A percentile compares a stretch with the other conserved stretches of the same genome.
Conservation (phyloP, 2,888 invertebrate species). For the Melinaea marsaeus region DNA sequence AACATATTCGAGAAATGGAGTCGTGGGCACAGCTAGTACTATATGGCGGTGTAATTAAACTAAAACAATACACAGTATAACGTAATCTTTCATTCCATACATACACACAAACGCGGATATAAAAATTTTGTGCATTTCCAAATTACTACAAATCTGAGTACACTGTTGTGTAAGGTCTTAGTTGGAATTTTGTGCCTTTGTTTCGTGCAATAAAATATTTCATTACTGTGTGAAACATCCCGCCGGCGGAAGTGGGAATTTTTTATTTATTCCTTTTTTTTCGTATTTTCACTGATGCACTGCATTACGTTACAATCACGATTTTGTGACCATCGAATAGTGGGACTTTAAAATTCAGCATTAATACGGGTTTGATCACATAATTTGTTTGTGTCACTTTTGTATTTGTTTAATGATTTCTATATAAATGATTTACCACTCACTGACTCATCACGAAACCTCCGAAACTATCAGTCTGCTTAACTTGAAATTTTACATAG, state of each 20-base stretch:
- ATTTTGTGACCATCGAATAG: too few relatives aligned
- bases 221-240: slow-evolving; percentile 63
- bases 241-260: slow-evolving; percentile 14
- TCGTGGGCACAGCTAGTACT: too few relatives aligned
- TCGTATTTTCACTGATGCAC: slow-evolving; percentile 28
- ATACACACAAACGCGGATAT: not conserved
- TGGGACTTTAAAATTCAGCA: too few relatives aligned
- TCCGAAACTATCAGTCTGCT: too few relatives aligned
- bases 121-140: slow-evolving; percentile 15
- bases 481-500: too few relatives aligned
- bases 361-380: too few relatives aligned
- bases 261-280: slow-evolving; percentile 24
- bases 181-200: slow-evolving; percentile 53
- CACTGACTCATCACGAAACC: too few relatives aligned
- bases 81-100: not conserved
- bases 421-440: too few relatives aligned
- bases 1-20: too few relatives aligned
- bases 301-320: slow-evolving; percentile 15
- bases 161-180: slow-evolving; percentile 59
- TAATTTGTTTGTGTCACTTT: too few relatives aligned
- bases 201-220: slow-evolving; percentile 68
- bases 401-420: too few relatives aligned
- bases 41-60: too few relatives aligned
- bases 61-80: not conserved
- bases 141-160: slow-evolving; percentile 66